A percentile compares a stretch with the other conserved stretches of the same genome.
These are phyloP conservation scores for Drosophila mayaguana DNA, from an alignment of 2,888 invertebrate species.

Conservation along the genomic window DNA sequence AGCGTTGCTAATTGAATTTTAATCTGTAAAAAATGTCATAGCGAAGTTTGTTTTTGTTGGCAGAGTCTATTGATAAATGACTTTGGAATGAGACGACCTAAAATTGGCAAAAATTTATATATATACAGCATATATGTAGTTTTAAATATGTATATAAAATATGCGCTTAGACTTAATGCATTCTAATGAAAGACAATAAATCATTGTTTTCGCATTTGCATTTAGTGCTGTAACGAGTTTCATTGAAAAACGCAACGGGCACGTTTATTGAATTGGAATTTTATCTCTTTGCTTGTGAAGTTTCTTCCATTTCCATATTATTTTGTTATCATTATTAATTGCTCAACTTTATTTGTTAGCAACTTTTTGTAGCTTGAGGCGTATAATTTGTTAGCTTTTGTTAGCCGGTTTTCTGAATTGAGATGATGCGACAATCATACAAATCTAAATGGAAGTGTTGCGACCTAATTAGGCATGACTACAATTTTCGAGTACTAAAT, in stretches of 20 bases:
- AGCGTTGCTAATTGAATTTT: slow-evolving; percentile 32
- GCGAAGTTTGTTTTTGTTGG: slow-evolving; percentile 28
- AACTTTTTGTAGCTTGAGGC: slow-evolving; percentile 7
- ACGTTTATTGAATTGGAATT: slow-evolving; percentile 23
- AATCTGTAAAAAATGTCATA: slow-evolving; percentile 48
- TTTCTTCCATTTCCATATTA: slow-evolving; percentile 31
- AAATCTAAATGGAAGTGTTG: slow-evolving; percentile 7
- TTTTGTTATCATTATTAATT: slow-evolving; percentile 51
- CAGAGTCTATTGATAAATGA: slow-evolving; percentile 53
- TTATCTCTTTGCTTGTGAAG: slow-evolving; percentile 19
- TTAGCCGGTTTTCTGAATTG: slow-evolving; percentile 8
- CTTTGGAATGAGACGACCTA: slow-evolving; percentile 29
- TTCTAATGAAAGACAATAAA: slow-evolving; percentile 60
- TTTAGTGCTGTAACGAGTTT: slow-evolving; percentile 58
- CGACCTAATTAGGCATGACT: slow-evolving; percentile 31
- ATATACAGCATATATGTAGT: not conserved
- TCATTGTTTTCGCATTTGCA: slow-evolving; percentile 51
- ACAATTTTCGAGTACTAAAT: slow-evolving; percentile 1
- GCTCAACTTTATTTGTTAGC: slow-evolving; percentile 14
- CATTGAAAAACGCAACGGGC: slow-evolving; percentile 47
- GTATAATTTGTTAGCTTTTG: slow-evolving; percentile 28
- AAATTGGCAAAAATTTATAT: slow-evolving; percentile 25
- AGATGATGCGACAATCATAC: slow-evolving; percentile 19
- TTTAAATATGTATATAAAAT: not conserved
- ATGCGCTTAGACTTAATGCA: slow-evolving; percentile 29